Base-by-base conservation (phyloP, 2,797 vertebrate genomes). In the Coregonus suidteri region DNA sequence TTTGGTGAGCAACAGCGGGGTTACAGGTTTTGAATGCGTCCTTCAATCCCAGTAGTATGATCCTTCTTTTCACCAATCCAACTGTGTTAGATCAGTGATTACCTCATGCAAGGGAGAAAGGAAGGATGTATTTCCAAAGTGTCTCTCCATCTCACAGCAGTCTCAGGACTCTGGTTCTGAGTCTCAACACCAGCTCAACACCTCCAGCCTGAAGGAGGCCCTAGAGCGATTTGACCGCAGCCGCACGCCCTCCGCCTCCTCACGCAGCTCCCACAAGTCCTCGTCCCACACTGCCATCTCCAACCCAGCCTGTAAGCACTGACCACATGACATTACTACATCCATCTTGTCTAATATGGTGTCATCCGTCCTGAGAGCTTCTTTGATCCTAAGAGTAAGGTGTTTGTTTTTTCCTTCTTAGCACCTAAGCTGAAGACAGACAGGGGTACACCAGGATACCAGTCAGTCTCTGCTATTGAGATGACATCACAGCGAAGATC, bases 191-290 rank as follows among this genome's bases (percentile, higher is more conserved):
- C 59, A 95, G 76, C 95, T 97, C 85, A 97, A 97, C 83, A 96
- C 96, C 14, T 95, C 96, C 81, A 97, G 96, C 84, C 95, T 98
- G 85, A 98, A 98, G 89, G 97, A 98, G 90, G 97, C 95, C 16
- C 89, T 98, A 76, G 97, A 98, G 86, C 96, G 95, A 66, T 98
- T 98, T 83, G 95, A 97, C 91, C 95, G 89, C 84, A 98, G 96
- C 88, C 94, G 95, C 78, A 96, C 97, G 0, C 96, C 97, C 30
- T 99, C 97, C 0, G 95, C 94, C 75, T 98, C 97, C 0, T 98
- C 98, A 5, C 93, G 95, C 77, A 98, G 97, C 91, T 99, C 97
- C 18, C 95, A 93, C 83, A 98, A 98, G 86, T 98, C 98, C 81
- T 92, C 91, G 7, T 96, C 96, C 4, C 97, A 96, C 85, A 98